Evolutionary conservation across 2,888 invertebrate genomes (phyloP).

Genomic region (Keiferia lycopersicella): DNA sequence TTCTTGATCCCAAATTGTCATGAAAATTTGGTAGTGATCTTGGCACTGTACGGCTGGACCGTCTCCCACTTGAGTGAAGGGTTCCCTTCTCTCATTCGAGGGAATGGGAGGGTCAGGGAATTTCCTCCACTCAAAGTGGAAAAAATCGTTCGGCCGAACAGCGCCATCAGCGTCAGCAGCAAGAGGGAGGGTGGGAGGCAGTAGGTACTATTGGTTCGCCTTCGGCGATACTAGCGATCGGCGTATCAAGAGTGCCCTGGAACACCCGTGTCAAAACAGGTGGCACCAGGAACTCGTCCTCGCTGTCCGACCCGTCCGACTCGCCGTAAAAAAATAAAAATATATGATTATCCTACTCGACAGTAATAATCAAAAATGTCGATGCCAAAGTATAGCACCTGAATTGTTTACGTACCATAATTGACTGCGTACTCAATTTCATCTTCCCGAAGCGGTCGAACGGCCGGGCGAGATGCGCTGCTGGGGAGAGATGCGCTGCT

Average conservation of each 20-base stretch:
- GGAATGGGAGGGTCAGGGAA: background rate
- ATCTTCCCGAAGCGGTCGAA: background rate
- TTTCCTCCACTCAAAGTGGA: background rate
- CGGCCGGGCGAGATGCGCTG: background rate
- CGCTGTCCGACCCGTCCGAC: background rate
- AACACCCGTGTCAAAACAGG: background rate
- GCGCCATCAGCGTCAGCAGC: background rate
- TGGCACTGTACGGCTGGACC: constrained; percentile 27
- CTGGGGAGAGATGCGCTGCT: background rate
- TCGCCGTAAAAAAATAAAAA: background rate
- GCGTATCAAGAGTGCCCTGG: background rate
- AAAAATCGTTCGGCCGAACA: background rate
- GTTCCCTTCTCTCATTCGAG: constrained; percentile 6
- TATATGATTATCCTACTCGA: background rate
- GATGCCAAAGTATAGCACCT: background rate
- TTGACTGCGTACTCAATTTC: background rate
- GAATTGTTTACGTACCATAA: background rate
- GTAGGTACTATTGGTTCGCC: no score
- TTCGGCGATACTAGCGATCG: background rate
- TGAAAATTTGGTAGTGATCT: constrained; percentile 30
- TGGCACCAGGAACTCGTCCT: background rate
- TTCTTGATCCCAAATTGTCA: constrained; percentile 30
- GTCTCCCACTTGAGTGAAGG: constrained; percentile 3
- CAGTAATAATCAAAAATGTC: background rate
- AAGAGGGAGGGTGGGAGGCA: no score